Evolutionary conservation across 2,797 vertebrate genomes (phyloP).

Genomic region (Allochrocebus solatus): DNA sequence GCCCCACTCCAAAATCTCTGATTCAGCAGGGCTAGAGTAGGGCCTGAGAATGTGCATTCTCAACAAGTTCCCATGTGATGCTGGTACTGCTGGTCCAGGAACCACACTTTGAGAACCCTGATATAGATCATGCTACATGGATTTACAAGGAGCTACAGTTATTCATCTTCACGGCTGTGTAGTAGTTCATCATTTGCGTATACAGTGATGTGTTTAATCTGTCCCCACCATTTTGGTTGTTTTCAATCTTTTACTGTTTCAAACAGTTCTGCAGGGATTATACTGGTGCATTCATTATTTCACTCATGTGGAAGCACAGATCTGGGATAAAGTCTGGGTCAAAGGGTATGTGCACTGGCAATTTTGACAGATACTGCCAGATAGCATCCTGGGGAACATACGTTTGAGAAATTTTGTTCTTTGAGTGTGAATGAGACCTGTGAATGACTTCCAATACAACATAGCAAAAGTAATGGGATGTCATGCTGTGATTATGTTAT

Average conservation of each 20-base stretch:
- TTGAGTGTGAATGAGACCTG: neutral
- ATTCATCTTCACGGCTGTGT: neutral
- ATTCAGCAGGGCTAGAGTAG: neutral
- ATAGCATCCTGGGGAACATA: neutral
- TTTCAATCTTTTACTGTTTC: neutral
- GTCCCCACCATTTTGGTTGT: neutral
- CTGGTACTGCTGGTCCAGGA: neutral
- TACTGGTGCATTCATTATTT: neutral
- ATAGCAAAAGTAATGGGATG: neutral
- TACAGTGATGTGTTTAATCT: neutral
- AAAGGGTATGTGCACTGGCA: neutral
- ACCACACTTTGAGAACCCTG: neutral
- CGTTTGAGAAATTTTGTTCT: neutral
- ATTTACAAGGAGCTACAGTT: neutral
- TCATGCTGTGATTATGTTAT: neutral
- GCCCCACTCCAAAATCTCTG: neutral
- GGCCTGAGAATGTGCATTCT: neutral
- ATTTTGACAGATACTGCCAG: neutral
- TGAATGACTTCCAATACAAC: neutral
- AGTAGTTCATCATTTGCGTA: neutral
- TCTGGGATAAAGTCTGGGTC: neutral
- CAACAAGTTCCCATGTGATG: neutral
- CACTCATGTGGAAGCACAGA: too few species aligned
- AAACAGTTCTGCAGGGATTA: neutral
- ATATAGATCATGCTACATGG: neutral